Base-by-base conservation (phyloP, 1,140 invertebrate genomes). In the Lethrus apterus region DNA sequence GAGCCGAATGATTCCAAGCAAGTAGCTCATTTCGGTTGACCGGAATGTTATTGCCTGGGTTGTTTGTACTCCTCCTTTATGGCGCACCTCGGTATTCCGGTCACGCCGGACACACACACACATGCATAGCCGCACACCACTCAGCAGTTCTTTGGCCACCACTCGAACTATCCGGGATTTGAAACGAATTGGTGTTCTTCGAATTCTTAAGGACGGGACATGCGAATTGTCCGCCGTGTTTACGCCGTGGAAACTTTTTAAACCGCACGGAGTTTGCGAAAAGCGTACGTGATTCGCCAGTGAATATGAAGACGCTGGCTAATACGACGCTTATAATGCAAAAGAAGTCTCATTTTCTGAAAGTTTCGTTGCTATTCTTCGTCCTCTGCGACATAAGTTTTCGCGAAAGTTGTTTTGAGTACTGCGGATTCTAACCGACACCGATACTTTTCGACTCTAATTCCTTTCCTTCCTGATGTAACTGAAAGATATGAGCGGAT, bases 1-100 rank as follows among this genome's bases (percentile, higher is more conserved):
- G 50, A 48, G 45, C 43, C 46, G 57, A 57, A 57, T 54, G 55
- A 46, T 46, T 59, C 50, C 44, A 44, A 52, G 50, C 52, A 54
- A 57, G 55, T 57, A 51, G 57, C 57, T 59, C 57, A 57, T 59
- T 59, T 57, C 50, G 52, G 52, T 50, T 59, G 57, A 57, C 57
- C 57, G 50, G 54, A 42, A 46, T 48, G 57, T 57, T 58, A 58
- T 58, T 56, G 54, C 54, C 38, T 44, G 49, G 51, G 46, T 53
- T 42, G 35, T 50, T 47, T 58, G 55, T 58, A 46, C 45, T 48
- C 45, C 24, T 7, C 15, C 34, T 50, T 41, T 46, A 49, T 49
- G 21, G 29, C 42, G 42, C 29, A 23, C 33, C 15, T 51, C 26
- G 32, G 40, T 41, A 55, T 50, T 55, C 50, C 32, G 23, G 34